Conservation (phyloP, 2,888 invertebrate species). For the Zonitis immaculata region DNA sequence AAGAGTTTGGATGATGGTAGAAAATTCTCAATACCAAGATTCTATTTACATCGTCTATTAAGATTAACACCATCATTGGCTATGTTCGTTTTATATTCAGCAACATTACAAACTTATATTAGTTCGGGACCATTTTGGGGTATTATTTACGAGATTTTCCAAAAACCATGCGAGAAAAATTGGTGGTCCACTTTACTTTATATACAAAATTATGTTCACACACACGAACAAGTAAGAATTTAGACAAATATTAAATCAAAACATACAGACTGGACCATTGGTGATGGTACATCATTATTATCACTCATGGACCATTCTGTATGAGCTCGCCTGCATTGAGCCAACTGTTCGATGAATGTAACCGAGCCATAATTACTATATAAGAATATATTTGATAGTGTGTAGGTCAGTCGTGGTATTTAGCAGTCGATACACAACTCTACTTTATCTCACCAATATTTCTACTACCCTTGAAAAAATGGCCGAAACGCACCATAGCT, state of each 20-base stretch:
- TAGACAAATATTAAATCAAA: no score
- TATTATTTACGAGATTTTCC: constrained; percentile 1
- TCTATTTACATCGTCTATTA: no score
- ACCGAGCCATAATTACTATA: constrained; percentile 23
- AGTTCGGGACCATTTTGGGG: constrained; percentile 49
- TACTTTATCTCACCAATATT: constrained; percentile 40
- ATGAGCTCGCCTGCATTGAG: no score
- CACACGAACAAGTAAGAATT: no score
- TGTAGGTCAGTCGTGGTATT: constrained; percentile 41
- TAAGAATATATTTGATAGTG: constrained; percentile 38
- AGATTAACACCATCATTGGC: no score
- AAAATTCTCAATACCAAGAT: no score
- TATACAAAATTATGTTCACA: constrained; percentile 46
- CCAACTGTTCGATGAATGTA: no score
- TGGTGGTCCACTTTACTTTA: constrained; percentile 48
- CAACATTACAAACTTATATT: constrained; percentile 25
- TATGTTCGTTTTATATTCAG: no score
- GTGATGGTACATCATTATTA: no score
- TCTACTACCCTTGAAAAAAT: constrained; percentile 36
- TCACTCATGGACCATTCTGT: no score
- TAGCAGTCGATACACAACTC: constrained; percentile 44
- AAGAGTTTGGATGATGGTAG: no score
- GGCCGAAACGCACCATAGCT: background rate
- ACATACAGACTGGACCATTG: no score
- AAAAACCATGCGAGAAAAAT: constrained; percentile 32